phyloP scores from a whole-genome alignment of 2,113 vertebrate genomes.

The Zingel zingel region DNA sequence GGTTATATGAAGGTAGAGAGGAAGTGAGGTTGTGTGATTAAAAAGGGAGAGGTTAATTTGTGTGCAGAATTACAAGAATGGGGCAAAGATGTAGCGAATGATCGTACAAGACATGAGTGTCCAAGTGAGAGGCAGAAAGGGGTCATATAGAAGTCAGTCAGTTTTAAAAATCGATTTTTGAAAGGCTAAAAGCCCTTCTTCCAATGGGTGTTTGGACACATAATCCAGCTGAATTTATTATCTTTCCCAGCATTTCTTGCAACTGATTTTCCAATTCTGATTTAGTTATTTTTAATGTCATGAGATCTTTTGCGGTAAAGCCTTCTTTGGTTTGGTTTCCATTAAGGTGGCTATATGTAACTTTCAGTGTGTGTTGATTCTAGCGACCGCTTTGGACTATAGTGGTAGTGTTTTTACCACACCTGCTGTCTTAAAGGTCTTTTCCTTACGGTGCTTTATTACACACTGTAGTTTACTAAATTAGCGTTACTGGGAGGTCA shows the following conservation, averaged over 20 bases:
- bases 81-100: background rate
- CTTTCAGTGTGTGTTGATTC: too few relatives aligned
- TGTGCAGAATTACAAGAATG: slow-evolving; percentile 2
- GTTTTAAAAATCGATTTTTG: slow-evolving; percentile 29
- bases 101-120: background rate
- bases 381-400: too few relatives aligned
- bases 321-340: background rate
- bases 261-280: background rate
- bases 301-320: background rate
- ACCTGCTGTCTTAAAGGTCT: too few relatives aligned
- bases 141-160: slow-evolving; percentile 22
- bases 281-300: background rate
- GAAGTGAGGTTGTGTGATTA: slow-evolving; percentile 2
- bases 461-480: too few relatives aligned
- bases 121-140: background rate
- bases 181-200: slow-evolving; percentile 20
- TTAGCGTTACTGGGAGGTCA: too few relatives aligned
- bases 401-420: too few relatives aligned
- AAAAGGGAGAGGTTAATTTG: background rate
- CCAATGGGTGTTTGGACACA: background rate
- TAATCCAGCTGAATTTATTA: background rate
- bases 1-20: background rate
- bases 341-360: background rate
- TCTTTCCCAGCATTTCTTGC: background rate
- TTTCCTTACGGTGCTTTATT: too few relatives aligned